Conservation (phyloP, 2,113 vertebrate species). For the Daphoenositta chrysoptera region DNA sequence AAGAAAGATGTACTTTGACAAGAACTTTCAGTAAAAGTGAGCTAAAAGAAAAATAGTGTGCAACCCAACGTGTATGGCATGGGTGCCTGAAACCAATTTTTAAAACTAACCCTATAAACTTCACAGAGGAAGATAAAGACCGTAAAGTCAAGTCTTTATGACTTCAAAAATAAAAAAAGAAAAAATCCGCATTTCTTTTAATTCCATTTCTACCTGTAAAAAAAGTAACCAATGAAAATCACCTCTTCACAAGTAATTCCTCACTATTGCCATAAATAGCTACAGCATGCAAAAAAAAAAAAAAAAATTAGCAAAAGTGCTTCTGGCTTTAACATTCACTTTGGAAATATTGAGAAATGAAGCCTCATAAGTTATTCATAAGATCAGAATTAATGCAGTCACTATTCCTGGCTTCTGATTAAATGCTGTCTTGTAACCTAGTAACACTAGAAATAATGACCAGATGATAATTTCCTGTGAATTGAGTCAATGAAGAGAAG, state of each 20-base stretch:
- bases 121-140: background rate
- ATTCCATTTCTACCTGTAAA: background rate
- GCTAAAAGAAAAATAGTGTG: background rate
- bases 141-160: background rate
- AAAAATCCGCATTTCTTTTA: background rate
- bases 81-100: background rate
- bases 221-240: background rate
- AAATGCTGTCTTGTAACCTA: slow-evolving; percentile 51
- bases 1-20: background rate
- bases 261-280: background rate
- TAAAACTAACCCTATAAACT: background rate
- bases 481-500: slow-evolving; percentile 15
- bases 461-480: background rate
- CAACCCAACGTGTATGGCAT: background rate
- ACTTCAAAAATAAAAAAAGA: background rate
- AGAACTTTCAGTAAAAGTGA: background rate
- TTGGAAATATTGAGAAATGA: slow-evolving; percentile 51
- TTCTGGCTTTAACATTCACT: background rate
- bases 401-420: slow-evolving; percentile 37
- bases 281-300: background rate
- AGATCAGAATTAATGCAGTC: slow-evolving; percentile 42
- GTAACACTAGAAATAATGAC: slow-evolving; percentile 37
- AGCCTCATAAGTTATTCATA: slow-evolving; percentile 43
- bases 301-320: background rate
- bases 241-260: background rate